phyloP scores from a whole-genome alignment of 2,888 invertebrate species.

The Gastracanthus pulcherrimus region DNA sequence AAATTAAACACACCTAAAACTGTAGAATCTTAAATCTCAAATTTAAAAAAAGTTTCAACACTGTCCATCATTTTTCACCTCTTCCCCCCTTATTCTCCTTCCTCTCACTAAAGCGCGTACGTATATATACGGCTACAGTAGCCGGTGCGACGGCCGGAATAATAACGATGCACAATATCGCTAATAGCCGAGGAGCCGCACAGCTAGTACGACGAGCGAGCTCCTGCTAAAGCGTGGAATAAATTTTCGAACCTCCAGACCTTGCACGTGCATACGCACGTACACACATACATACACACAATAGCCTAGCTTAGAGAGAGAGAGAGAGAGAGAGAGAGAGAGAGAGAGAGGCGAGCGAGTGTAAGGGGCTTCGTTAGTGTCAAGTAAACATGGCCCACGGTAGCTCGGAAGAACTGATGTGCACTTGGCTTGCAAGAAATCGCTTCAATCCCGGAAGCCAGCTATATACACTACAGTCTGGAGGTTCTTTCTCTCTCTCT shows the following conservation, averaged over 20 bases:
- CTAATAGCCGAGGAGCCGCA: slow-evolving; percentile 63
- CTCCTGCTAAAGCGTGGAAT: slow-evolving; percentile 55
- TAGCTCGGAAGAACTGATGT: background rate
- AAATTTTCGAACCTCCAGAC: slow-evolving; percentile 50
- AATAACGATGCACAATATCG: slow-evolving; percentile 71
- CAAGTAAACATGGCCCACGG: slow-evolving; percentile 11
- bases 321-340: too few relatives aligned
- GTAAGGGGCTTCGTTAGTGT: slow-evolving; percentile 38
- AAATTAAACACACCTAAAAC: background rate
- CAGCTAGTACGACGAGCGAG: background rate
- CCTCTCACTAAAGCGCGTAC: slow-evolving; percentile 1
- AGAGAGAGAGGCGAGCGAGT: background rate
- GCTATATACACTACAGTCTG: too few relatives aligned
- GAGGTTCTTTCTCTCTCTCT: too few relatives aligned
- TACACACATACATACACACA: too few relatives aligned
- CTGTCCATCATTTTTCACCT: background rate
- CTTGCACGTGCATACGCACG: too few relatives aligned
- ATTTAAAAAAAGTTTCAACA: background rate
- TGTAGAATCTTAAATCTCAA: background rate
- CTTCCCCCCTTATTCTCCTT: slow-evolving; percentile 6
- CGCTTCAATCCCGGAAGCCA: slow-evolving; percentile 25
- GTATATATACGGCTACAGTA: background rate
- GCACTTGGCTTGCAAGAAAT: slow-evolving; percentile 17
- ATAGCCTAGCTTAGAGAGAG: too few relatives aligned
- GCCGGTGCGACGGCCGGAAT: slow-evolving; percentile 59